Conservation (phyloP, 2,888 invertebrate species). For the Lasioglossum leucozonium region DNA sequence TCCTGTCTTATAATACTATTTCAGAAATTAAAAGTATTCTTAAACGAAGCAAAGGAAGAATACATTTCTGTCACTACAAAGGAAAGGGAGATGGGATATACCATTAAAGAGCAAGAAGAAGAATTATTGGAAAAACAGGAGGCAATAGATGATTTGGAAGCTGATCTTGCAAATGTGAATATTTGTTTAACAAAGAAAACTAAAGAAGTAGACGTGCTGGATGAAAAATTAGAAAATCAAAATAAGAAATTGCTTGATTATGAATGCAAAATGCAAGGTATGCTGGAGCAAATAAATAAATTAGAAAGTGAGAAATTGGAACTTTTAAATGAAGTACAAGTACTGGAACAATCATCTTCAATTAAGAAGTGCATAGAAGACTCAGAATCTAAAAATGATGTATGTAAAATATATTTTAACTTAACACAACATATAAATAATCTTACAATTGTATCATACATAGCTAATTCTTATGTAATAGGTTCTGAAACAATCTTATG, state of each 20-base stretch:
- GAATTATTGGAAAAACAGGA: conserved; percentile 72
- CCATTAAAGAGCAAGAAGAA: conserved; percentile 72
- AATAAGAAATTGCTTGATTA: conserved; percentile 30
- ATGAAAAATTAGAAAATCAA: conserved; percentile 73
- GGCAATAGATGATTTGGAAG: conserved; percentile 75
- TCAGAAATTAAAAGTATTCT: conserved; percentile 76
- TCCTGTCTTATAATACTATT: conserved; percentile 36
- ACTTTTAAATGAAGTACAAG: conserved; percentile 20
- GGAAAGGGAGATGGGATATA: conserved; percentile 65
- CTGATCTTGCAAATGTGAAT: conserved; percentile 72
- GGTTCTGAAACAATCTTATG: neutral
- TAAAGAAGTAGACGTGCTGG: conserved; percentile 71
- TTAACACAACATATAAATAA: neutral
- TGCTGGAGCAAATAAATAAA: conserved; percentile 46
- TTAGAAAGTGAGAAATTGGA: conserved; percentile 54
- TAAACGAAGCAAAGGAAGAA: conserved; percentile 82
- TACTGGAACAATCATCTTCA: neutral
- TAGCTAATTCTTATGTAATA: conserved; percentile 1
- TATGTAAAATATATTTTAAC: conserved; percentile 1
- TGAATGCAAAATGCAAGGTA: conserved; percentile 27
- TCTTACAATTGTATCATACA: conserved; percentile 1
- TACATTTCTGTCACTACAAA: conserved; percentile 75
- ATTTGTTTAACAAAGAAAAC: conserved; percentile 74
- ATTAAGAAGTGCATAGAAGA: neutral
- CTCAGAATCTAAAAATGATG: neutral